These are phyloP conservation scores for Galeopsomyia nigrocyanea DNA, from an alignment of 2,888 invertebrate species.

Conservation along the genomic window DNA sequence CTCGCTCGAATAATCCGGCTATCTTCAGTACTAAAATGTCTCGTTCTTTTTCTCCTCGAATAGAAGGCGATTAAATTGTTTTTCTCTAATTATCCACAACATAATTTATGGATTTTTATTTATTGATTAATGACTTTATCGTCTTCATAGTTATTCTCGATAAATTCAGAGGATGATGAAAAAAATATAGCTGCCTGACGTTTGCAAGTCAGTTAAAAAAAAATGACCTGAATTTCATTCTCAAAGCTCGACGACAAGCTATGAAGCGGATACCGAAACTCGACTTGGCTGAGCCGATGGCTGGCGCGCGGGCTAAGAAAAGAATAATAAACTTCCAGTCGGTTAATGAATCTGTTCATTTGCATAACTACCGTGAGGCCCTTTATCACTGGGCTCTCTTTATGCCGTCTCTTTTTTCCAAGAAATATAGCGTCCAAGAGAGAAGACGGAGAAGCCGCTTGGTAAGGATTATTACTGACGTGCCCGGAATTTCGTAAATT, in stretches of 20 bases:
- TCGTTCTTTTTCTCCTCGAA: slow-evolving; percentile 14
- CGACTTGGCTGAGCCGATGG: not conserved
- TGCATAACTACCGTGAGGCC: slow-evolving; percentile 46
- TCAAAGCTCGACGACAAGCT: slow-evolving; percentile 15
- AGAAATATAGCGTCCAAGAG: not conserved
- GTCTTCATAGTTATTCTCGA: too few relatives aligned
- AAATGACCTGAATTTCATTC: slow-evolving; percentile 40
- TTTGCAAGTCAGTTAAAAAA: slow-evolving; percentile 40
- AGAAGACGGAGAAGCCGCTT: slow-evolving; percentile 39
- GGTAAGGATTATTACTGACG: slow-evolving; percentile 47
- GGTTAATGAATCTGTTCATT: slow-evolving; percentile 48
- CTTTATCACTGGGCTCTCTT: slow-evolving; percentile 42
- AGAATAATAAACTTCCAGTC: slow-evolving; percentile 47
- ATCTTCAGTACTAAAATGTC: slow-evolving; percentile 32
- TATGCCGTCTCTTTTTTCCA: not conserved
- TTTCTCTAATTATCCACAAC: too few relatives aligned
- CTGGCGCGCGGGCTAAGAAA: slow-evolving; percentile 36
- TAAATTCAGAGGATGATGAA: not conserved
- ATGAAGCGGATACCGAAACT: slow-evolving; percentile 9
- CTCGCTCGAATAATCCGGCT: slow-evolving; percentile 39
- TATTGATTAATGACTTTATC: too few relatives aligned
- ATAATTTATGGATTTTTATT: too few relatives aligned
- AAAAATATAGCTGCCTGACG: slow-evolving; percentile 4
- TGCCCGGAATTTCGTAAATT: slow-evolving; percentile 48
- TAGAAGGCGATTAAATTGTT: not conserved